Evolutionary conservation across 2,113 vertebrate species (phyloP).

Genomic region (Neopipo cinnamomea): DNA sequence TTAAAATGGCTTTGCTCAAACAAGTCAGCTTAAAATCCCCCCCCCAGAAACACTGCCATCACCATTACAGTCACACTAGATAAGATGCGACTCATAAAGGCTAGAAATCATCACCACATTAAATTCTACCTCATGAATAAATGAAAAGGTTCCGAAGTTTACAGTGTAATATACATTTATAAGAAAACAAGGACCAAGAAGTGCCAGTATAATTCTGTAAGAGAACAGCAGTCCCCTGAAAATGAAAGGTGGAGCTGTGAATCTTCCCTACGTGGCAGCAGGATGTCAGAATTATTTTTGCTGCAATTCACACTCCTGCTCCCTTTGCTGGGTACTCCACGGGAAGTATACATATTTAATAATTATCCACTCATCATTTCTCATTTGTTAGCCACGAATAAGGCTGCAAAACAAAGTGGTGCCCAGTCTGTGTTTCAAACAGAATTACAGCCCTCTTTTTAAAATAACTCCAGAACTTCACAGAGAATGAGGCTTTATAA

Average conservation of each 20-base stretch:
- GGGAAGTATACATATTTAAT: conserved; percentile 38
- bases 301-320: conserved; percentile 54
- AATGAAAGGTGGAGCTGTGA: conserved; percentile 56
- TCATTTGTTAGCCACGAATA: not conserved
- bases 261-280: conserved; percentile 65
- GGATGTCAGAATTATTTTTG: conserved; percentile 70
- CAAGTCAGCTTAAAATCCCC: conserved; percentile 38
- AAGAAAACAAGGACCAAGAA: conserved; percentile 71
- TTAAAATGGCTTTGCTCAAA: conserved; percentile 52
- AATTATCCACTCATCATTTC: not conserved
- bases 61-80: not conserved
- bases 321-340: conserved; percentile 27
- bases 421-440: not conserved
- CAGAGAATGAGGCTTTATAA: not conserved
- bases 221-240: conserved; percentile 40
- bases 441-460: not conserved
- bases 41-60: not conserved
- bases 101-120: conserved; percentile 72
- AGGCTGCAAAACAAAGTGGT: not conserved
- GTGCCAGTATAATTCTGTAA: conserved; percentile 67
- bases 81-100: conserved; percentile 73
- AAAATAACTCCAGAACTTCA: not conserved
- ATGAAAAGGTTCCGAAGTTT: conserved; percentile 74
- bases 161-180: conserved; percentile 75
- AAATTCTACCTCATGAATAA: conserved; percentile 80